These are phyloP conservation scores for Coryphaenoides rupestris DNA, from an alignment of 2,113 vertebrate species.

Conservation along the genomic window DNA sequence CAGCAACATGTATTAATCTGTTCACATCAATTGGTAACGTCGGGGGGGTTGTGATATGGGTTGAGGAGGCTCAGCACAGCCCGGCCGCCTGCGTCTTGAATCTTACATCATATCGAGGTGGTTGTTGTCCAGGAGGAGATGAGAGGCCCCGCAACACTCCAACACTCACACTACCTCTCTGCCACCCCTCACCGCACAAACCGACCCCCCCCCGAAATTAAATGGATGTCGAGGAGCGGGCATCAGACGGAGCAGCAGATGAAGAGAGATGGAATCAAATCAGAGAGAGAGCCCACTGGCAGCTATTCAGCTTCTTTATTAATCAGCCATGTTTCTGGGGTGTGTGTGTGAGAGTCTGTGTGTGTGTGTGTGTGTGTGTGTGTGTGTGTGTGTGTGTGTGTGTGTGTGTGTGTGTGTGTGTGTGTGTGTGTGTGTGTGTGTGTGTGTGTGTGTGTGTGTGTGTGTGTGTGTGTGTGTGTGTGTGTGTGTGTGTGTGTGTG, in stretches of 20 bases:
- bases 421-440: not conserved
- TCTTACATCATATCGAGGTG: conserved; percentile 5
- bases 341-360: conserved; percentile 16
- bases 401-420: conserved; percentile 21
- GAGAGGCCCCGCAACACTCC: no score
- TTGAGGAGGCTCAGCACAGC: no score
- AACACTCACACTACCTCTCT: no score
- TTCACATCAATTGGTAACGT: no score
- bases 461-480: conserved; percentile 9
- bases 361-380: conserved; percentile 17
- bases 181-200: no score
- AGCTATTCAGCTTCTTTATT: conserved; percentile 56
- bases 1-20: no score
- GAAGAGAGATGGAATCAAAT: conserved; percentile 38
- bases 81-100: no score
- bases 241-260: no score
- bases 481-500: not conserved
- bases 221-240: no score
- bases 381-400: not conserved
- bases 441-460: conserved; percentile 7
- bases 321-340: conserved; percentile 49
- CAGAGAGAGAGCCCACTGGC: conserved; percentile 59
- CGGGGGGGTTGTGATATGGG: no score
- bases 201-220: no score
- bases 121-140: not conserved